phyloP scores from a whole-genome alignment of 2,797 vertebrate genomes.

The Onychomys arenicola region DNA sequence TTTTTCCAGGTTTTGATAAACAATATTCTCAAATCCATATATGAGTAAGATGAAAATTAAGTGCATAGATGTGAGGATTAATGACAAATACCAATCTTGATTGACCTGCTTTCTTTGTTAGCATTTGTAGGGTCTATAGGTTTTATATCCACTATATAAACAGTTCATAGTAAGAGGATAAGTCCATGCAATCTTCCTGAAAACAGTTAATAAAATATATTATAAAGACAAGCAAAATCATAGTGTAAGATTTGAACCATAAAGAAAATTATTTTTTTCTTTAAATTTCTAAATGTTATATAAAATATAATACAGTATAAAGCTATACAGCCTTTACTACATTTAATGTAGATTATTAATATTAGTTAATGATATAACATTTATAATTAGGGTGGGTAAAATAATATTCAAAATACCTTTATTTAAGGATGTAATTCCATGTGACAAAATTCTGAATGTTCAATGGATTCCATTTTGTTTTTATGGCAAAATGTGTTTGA shows the following conservation, averaged over 20 bases:
- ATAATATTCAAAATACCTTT: neutral
- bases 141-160: neutral
- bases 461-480: neutral
- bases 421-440: neutral
- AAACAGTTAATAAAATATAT: neutral
- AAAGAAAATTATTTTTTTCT: neutral
- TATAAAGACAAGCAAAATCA: neutral
- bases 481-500: neutral
- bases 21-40: neutral
- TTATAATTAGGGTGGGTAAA: neutral
- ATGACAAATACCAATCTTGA: neutral
- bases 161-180: neutral
- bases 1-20: neutral
- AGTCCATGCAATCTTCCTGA: neutral
- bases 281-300: neutral
- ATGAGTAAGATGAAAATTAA: neutral
- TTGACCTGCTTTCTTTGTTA: neutral
- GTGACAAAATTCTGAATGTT: neutral
- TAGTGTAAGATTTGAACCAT: neutral
- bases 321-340: neutral
- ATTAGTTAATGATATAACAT: neutral
- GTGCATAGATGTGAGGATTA: neutral
- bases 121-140: neutral
- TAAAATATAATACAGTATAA: neutral
- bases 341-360: neutral